These are phyloP conservation scores for Nemapogon koenigi DNA, from an alignment of 2,888 invertebrate genomes.

Conservation along the genomic window DNA sequence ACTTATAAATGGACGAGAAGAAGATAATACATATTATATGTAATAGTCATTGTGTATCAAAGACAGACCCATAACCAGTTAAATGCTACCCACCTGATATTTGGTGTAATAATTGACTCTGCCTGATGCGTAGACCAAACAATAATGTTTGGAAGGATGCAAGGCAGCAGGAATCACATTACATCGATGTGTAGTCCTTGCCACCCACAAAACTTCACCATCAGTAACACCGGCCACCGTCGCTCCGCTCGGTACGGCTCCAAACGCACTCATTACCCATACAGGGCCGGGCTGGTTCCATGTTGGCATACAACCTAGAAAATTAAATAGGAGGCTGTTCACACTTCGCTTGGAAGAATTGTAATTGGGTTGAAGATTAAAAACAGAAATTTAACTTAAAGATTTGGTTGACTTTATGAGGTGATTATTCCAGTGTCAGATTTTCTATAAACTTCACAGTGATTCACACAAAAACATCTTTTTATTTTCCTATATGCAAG, in stretches of 20 bases:
- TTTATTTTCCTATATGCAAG: no score
- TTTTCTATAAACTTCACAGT: no score
- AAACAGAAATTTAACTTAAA: no score
- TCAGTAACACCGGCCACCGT: conserved; percentile 39
- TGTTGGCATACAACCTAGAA: conserved; percentile 34
- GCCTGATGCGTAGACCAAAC: conserved; percentile 40
- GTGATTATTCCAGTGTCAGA: no score
- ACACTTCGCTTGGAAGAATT: no score
- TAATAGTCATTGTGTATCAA: no score
- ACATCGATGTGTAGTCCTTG: conserved; percentile 43
- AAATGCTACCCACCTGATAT: conserved; percentile 48
- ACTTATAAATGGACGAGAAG: no score
- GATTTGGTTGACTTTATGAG: no score
- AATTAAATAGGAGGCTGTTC: not conserved
- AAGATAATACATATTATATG: no score
- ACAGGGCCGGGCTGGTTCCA: conserved; percentile 35
- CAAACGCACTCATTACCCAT: conserved; percentile 51
- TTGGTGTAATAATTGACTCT: conserved; percentile 37
- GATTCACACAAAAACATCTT: no score
- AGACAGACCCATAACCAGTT: no score
- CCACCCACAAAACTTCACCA: conserved; percentile 42
- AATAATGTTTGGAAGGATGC: conserved; percentile 45
- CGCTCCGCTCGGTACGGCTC: conserved; percentile 50
- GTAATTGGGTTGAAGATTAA: no score
- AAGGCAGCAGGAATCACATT: conserved; percentile 42